Base-by-base conservation (phyloP, 2,113 vertebrate genomes). In the Dipodomys stephensi region DNA sequence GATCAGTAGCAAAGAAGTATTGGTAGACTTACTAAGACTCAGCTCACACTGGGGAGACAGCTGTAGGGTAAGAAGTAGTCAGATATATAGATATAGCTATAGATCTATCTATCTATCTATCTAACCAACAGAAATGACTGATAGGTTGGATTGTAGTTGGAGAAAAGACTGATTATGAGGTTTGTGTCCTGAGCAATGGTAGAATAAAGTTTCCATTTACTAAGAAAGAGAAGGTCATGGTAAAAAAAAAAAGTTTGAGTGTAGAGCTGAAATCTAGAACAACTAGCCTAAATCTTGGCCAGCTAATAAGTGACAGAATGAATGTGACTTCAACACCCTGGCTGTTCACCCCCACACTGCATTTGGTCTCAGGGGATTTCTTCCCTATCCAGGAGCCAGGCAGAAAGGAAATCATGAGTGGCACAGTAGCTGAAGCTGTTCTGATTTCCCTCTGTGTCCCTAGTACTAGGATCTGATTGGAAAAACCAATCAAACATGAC, bases 341-440 rank as follows among this genome's bases (percentile, higher is more conserved):
- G 28, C 23, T 85, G 32, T 82, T 81, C 28, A 67, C 20, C 28
- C 27, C 68, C 2, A 11, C 53, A 44, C 7, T 23, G 18, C 28
- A 2, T 27, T 27, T 57, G 53, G 19, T 65, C 39, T 80, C 46
- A 81, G 76, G 69, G 49, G 16, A 67, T 85, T 32, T 77, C 30
- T 83, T 53, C 3, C 23, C 11, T 65, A 53, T 28, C 0, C 22
- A 28, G 11, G 72, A 74, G 73, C 65, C 67, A 27, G 69, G 12
- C 44, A 20, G 86, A 74, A 87, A 49, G 30, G 18, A 25, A 28
- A 32, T 13, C 2, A 0, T 1, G 20, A 53, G 15, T 28, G 15
- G 8, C 25, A 35, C 0, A 0, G 20, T 25, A 35, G 22, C 30
- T 0, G 0, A 85, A 46, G 20, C 65, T 44, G 20, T 4, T 49